These are phyloP conservation scores for Pseudomyrmex cubaensis DNA, from an alignment of 1,140 invertebrate species.

Conservation along the genomic window DNA sequence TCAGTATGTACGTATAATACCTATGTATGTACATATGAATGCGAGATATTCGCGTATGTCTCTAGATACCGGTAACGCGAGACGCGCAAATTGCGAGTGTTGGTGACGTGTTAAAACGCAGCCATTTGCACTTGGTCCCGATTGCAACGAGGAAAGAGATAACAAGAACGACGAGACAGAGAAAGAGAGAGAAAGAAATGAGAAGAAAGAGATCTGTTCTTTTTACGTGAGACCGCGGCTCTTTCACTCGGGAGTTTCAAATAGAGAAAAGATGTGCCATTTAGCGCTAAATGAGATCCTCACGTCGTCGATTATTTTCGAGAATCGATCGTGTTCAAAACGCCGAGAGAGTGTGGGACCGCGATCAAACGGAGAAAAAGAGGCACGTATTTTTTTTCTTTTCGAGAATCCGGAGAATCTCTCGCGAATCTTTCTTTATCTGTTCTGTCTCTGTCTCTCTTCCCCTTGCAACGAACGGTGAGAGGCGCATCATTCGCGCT, in stretches of 20 bases:
- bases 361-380: neutral
- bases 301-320: no score
- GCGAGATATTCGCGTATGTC: conserved; percentile 39
- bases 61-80: neutral
- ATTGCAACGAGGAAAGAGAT: conserved; percentile 48
- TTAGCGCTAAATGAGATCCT: neutral
- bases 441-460: conserved; percentile 11
- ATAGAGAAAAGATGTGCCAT: neutral
- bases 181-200: conserved; percentile 30
- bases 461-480: neutral
- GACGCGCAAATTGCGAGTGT: conserved; percentile 70
- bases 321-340: no score
- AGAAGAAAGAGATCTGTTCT: neutral
- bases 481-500: conserved; percentile 8
- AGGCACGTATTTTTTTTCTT: conserved; percentile 24
- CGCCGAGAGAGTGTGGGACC: neutral
- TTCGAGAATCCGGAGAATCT: conserved; percentile 16
- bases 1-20: neutral
- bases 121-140: conserved; percentile 71
- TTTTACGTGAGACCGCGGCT: neutral
- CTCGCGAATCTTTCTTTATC: conserved; percentile 9
- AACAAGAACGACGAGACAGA: conserved; percentile 1
- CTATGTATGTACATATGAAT: neutral
- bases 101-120: conserved; percentile 79
- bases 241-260: neutral